Evolutionary conservation across 2,113 vertebrate species (phyloP).

Genomic region (Spea multiplicata): DNA sequence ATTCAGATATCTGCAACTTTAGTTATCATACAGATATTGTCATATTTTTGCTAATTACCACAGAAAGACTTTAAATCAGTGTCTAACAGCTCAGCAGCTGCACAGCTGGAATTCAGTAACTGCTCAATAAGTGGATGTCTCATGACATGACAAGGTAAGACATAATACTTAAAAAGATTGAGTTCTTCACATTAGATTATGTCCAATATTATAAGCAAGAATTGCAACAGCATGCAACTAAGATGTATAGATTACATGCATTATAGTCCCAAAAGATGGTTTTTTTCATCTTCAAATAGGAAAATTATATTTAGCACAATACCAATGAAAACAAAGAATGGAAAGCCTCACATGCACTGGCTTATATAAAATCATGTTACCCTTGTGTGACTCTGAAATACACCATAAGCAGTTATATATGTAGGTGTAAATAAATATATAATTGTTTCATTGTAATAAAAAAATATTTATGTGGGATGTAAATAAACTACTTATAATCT

Average conservation of each 20-base stretch:
- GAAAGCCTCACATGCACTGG: no score
- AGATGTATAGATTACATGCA: conserved; percentile 20
- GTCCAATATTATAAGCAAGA: conserved; percentile 11
- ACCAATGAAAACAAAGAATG: no score
- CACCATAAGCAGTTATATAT: not conserved
- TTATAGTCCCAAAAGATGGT: conserved; percentile 18
- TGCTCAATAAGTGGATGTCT: conserved; percentile 42
- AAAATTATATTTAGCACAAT: not conserved
- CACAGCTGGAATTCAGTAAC: conserved; percentile 44
- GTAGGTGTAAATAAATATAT: no score
- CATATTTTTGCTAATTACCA: conserved; percentile 26
- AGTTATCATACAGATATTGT: conserved; percentile 14
- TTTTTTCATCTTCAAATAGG: conserved; percentile 2
- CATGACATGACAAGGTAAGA: conserved; percentile 39
- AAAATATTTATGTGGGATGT: not conserved
- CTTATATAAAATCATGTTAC: no score
- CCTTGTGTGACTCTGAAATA: no score
- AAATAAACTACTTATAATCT: no score
- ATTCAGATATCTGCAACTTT: not conserved
- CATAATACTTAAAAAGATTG: conserved; percentile 44
- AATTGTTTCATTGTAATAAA: conserved; percentile 3
- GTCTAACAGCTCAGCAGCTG: conserved; percentile 40
- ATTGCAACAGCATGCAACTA: conserved; percentile 3
- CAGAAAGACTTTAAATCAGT: conserved; percentile 33
- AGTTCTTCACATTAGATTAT: conserved; percentile 31